A percentile compares a stretch with the other conserved stretches of the same genome.
Evolutionary conservation across 2,113 vertebrate species (phyloP).

Genomic region (Engraulis encrasicolus): DNA sequence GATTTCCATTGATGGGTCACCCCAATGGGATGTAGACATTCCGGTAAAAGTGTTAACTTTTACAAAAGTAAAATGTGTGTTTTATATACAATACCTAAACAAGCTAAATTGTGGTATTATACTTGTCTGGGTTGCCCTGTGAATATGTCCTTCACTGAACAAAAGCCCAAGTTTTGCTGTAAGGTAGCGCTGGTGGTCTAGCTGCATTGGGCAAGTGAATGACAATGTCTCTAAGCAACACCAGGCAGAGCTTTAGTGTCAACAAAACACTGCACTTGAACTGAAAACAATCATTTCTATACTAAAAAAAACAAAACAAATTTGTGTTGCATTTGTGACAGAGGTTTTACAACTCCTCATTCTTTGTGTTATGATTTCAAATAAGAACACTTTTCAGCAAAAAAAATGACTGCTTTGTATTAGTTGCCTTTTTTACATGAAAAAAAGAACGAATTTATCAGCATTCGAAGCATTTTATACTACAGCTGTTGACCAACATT

Average conservation of each 20-base stretch:
- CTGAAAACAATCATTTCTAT: constrained; percentile 70
- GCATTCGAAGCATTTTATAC: constrained; percentile 39
- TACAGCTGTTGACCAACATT: constrained; percentile 64
- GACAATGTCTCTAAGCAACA: constrained; percentile 73
- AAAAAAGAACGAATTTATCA: constrained; percentile 39
- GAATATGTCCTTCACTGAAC: constrained; percentile 84
- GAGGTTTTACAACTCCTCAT: constrained; percentile 44
- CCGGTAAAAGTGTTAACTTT: constrained; percentile 57
- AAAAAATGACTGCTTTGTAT: constrained; percentile 16
- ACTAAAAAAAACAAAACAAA: constrained; percentile 71
- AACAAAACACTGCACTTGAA: constrained; percentile 80
- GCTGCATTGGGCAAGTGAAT: too few species aligned
- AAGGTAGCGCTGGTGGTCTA: constrained; percentile 52
- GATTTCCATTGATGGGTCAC: background rate
- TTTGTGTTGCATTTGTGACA: constrained; percentile 28
- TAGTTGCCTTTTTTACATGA: constrained; percentile 49
- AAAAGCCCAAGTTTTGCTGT: constrained; percentile 85
- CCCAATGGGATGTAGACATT: constrained; percentile 28
- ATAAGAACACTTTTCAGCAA: background rate
- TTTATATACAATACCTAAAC: constrained; percentile 66
- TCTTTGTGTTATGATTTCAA: constrained; percentile 40
- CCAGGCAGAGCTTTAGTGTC: constrained; percentile 76
- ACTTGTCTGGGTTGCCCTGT: constrained; percentile 77
- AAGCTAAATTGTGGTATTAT: constrained; percentile 53
- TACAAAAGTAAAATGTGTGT: constrained; percentile 61